Base-by-base conservation (phyloP, 2,797 vertebrate species). In the Balearica regulorum region DNA sequence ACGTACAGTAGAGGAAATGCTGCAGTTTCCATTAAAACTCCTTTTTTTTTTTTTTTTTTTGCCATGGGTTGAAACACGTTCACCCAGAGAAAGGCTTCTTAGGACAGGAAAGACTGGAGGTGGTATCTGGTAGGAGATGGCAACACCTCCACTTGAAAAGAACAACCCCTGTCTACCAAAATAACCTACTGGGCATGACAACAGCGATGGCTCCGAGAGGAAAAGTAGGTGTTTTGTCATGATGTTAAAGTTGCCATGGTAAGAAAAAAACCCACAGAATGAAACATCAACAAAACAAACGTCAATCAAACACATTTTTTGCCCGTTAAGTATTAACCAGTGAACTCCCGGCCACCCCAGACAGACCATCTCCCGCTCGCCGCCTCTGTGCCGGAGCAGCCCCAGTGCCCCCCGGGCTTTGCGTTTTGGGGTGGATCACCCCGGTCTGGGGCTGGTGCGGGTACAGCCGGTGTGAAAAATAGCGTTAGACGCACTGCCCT, bases 401-500 rank as follows among this genome's bases (percentile, higher is more conserved):
- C 85, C 87, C 81, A 43, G 77, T 21, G 75, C 48, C 57, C 22
- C 6, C 20, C 37, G 37, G 9, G 39, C 16, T 49, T 41, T n/a
- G n/a, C 57, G 9, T 82, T 83, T 72, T 7, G 70, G 18, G 55
- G 35, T 48, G 85, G 37, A 17, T 61, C 48, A 5, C 33, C 93
- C 96, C 73, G 25, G 19, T 44, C 54, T 73, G 64, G 93, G 93
- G 89, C 91, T 88, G 65, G 48, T 26, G 79, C 5, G 54, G 94
- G 94, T 89, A 93, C 64, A 73, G 85, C 95, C 69, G 18, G 7
- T 55, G 95, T 49, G 93, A 80, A 89, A 92, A 5, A 5, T 79
- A 55, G 88, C 14, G 61, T 92, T 65, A 94, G 79, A 94, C 35
- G 80, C 75, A 77, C 97, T 98, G 98, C 98, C 98, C 98, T 98